Conservation (phyloP, 2,113 vertebrate species). For the Brachypteracias leptosomus region DNA sequence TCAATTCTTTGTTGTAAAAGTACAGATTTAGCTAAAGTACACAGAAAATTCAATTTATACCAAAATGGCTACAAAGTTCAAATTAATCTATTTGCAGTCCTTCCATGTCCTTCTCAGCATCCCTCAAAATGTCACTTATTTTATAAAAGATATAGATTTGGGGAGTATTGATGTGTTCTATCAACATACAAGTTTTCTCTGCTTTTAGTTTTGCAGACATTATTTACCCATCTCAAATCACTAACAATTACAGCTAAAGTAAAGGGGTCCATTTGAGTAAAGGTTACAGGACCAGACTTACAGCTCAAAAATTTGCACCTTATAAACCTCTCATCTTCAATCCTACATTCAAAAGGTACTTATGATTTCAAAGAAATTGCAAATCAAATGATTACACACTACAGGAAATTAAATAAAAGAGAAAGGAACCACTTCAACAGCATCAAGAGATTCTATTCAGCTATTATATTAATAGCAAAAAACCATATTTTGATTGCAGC, state of each 20-base stretch:
- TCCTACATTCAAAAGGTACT: conserved; percentile 16
- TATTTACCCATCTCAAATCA: not conserved
- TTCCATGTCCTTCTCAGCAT: not conserved
- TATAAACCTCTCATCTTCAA: conserved; percentile 4
- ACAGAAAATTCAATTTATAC: not conserved
- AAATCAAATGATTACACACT: conserved; percentile 43
- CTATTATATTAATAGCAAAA: conserved; percentile 53
- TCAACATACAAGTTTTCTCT: not conserved
- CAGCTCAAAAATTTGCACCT: not conserved
- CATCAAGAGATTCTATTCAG: conserved; percentile 53
- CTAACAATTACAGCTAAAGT: not conserved
- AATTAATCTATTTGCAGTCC: not conserved
- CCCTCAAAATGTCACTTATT: conserved; percentile 6
- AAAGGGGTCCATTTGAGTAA: not conserved
- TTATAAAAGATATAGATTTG: not conserved
- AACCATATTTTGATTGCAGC: conserved; percentile 49
- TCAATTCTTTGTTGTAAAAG: not conserved
- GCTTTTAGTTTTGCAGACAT: not conserved
- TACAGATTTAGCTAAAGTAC: not conserved
- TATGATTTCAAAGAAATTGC: conserved; percentile 31
- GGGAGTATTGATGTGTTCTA: not conserved
- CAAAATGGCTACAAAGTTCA: not conserved
- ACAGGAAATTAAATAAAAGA: conserved; percentile 45
- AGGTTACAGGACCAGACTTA: not conserved
- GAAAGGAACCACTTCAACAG: conserved; percentile 61